A percentile compares a stretch with the other conserved stretches of the same genome.
These are phyloP conservation scores for Therioaphis trifolii DNA, from an alignment of 2,888 invertebrate genomes.

Conservation along the genomic window DNA sequence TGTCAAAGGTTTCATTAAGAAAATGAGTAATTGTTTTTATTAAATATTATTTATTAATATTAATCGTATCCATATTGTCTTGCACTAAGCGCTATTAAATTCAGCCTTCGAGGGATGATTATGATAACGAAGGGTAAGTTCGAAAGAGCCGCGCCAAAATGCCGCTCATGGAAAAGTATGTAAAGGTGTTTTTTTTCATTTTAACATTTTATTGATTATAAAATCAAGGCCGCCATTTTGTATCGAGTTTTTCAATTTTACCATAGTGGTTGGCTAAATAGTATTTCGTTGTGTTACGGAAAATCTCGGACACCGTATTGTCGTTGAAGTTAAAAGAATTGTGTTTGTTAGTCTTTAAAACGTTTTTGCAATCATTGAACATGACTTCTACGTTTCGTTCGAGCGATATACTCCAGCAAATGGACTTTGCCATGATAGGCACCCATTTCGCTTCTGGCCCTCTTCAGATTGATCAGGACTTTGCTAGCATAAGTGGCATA, in stretches of 20 bases:
- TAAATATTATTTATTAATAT: too few species aligned
- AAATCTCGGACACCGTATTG: neutral
- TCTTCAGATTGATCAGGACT: slow-evolving; percentile 36
- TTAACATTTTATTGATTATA: slow-evolving; percentile 46
- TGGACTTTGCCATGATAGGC: slow-evolving; percentile 58
- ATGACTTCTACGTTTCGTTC: slow-evolving; percentile 56
- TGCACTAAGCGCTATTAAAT: too few species aligned
- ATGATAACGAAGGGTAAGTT: slow-evolving; percentile 49
- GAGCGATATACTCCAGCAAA: slow-evolving; percentile 55
- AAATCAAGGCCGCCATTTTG: slow-evolving; percentile 46
- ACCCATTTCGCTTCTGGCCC: slow-evolving; percentile 52
- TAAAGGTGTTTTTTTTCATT: neutral
- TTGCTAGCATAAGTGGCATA: slow-evolving; percentile 2
- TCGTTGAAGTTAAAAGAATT: neutral
- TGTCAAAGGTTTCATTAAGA: too few species aligned
- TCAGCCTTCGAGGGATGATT: too few species aligned
- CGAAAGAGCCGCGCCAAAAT: slow-evolving; percentile 50
- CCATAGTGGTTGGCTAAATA: neutral
- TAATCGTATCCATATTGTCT: too few species aligned
- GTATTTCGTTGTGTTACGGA: neutral
- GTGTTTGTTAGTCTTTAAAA: too few species aligned
- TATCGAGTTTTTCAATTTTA: neutral
- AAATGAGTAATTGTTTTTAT: too few species aligned
- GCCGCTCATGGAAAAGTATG: slow-evolving; percentile 41
- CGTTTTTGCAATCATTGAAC: too few species aligned